Conservation (phyloP, 2,113 vertebrate species). For the Ageneiosus marmoratus region DNA sequence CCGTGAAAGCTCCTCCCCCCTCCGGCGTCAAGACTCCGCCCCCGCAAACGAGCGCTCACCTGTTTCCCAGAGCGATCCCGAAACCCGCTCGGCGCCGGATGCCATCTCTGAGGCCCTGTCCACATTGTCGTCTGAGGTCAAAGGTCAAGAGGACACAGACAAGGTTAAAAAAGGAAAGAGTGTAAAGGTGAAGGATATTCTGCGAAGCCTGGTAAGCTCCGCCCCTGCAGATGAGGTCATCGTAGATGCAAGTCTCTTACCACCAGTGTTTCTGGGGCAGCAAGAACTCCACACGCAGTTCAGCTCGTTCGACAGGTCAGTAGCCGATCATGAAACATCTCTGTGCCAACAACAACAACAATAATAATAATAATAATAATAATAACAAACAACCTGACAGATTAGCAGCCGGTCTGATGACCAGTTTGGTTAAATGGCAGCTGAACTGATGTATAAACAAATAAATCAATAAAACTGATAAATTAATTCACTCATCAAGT, state of each 20-base stretch:
- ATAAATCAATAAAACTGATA: not conserved
- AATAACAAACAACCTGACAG: not conserved
- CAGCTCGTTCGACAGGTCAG: conserved; percentile 93
- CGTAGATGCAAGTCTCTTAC: conserved; percentile 81
- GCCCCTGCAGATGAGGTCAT: conserved; percentile 78
- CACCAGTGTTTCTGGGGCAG: conserved; percentile 81
- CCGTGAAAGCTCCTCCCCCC: conserved; percentile 67
- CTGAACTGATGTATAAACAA: not conserved
- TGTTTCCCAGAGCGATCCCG: conserved; percentile 49
- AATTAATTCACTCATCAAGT: not conserved
- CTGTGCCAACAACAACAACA: not conserved
- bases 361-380: not conserved
- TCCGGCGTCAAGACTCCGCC: conserved; percentile 80
- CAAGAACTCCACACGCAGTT: conserved; percentile 80
- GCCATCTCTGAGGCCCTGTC: conserved; percentile 89
- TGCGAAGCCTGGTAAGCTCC: conserved; percentile 88
- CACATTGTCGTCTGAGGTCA: conserved; percentile 89
- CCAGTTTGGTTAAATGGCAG: too few relatives aligned
- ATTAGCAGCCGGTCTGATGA: not conserved
- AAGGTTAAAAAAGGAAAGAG: conserved; percentile 76
- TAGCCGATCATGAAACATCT: not conserved
- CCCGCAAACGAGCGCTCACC: conserved; percentile 79
- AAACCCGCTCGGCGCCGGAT: conserved; percentile 75
- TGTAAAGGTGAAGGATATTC: conserved; percentile 89
- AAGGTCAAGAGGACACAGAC: conserved; percentile 62